Evolutionary conservation across 1,140 invertebrate genomes (phyloP).

Genomic region (Ceratosolen solmsi): DNA sequence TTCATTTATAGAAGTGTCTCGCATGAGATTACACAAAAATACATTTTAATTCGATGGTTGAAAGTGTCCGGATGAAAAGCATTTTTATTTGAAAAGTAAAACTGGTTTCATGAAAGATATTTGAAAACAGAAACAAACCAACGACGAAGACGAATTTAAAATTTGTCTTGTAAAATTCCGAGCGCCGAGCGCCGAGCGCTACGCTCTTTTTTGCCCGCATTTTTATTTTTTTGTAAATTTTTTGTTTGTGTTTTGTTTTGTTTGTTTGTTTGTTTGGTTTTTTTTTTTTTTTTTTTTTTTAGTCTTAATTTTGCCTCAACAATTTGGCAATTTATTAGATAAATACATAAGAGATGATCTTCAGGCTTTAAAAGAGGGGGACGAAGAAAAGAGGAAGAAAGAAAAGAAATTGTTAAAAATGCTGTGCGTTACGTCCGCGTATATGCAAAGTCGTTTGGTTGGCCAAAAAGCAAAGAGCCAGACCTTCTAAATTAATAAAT

Average conservation of each 20-base stretch:
- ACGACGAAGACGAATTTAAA: background rate
- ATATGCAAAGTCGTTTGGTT: background rate
- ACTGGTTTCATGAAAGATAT: background rate
- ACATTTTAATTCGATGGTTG: background rate
- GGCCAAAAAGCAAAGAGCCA: background rate
- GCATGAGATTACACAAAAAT: background rate
- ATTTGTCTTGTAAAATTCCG: background rate
- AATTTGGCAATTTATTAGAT: background rate
- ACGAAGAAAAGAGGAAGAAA: too few species aligned
- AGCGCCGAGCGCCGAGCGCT: too few species aligned
- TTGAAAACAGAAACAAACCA: background rate
- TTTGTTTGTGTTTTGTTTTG: too few species aligned
- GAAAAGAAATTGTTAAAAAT: too few species aligned
- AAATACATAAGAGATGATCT: background rate
- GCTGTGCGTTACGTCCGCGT: background rate
- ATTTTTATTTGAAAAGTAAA: background rate
- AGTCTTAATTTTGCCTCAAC: background rate
- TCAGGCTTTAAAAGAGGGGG: background rate
- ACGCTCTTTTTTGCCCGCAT: too few species aligned
- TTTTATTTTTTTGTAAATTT: background rate
- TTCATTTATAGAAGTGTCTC: background rate
- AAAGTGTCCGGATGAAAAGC: background rate
- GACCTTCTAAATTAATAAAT: background rate
- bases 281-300: background rate
- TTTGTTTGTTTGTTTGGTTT: too few species aligned